These are phyloP conservation scores for Phyllotreta cruciferae DNA, from an alignment of 2,888 invertebrate species.

Conservation along the genomic window DNA sequence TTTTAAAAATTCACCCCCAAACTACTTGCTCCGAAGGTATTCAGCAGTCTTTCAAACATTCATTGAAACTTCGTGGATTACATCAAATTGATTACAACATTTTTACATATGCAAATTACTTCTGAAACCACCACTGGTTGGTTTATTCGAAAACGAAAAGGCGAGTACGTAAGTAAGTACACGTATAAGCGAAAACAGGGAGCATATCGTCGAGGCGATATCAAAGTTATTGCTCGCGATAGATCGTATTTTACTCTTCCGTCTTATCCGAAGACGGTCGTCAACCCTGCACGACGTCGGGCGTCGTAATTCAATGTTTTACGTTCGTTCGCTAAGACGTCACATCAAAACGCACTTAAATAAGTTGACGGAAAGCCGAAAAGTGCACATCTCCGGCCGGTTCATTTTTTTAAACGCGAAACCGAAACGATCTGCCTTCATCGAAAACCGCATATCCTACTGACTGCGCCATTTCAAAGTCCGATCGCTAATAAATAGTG, in stretches of 20 bases:
- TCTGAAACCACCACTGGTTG: constrained; percentile 6
- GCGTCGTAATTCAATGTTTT: constrained; percentile 31
- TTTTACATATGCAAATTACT: background rate
- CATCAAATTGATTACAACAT: too few relatives aligned
- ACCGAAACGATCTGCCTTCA: constrained; percentile 10
- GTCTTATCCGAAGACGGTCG: constrained; percentile 19
- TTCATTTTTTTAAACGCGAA: too few relatives aligned
- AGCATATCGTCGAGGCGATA: constrained; percentile 33
- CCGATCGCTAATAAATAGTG: constrained; percentile 26
- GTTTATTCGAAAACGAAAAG: constrained; percentile 7
- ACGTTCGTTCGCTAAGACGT: constrained; percentile 24
- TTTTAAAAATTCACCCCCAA: too few relatives aligned
- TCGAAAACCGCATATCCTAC: constrained; percentile 27
- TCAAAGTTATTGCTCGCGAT: constrained; percentile 37
- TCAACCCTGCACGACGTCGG: constrained; percentile 5
- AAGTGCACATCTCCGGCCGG: too few relatives aligned
- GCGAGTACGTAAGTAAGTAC: constrained; percentile 18
- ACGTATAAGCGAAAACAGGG: constrained; percentile 20
- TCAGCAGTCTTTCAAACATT: too few relatives aligned
- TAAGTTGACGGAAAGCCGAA: background rate
- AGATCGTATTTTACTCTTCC: constrained; percentile 26
- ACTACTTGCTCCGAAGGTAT: too few relatives aligned
- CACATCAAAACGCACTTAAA: constrained; percentile 9
- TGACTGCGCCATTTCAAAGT: constrained; percentile 29
- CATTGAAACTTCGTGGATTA: too few relatives aligned